Base-by-base conservation (phyloP, 1,140 invertebrate species). In the Spodoptera frugiperda region DNA sequence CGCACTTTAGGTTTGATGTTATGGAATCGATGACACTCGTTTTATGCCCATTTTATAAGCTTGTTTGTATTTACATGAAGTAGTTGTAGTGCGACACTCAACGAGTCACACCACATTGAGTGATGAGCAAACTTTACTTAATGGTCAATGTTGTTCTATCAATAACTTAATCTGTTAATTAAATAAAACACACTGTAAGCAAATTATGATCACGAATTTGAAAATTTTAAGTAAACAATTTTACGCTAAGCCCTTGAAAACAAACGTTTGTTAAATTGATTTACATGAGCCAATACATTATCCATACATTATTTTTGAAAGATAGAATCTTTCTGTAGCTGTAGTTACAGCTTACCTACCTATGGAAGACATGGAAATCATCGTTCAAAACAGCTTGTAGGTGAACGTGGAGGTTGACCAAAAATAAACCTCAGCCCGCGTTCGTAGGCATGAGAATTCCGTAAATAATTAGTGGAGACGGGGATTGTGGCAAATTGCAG, bases 401-500 rank as follows among this genome's bases (percentile, higher is more conserved):
- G 15, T 49, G 14, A 49, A 49, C 14, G 15, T 49, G 14, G 14
- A 49, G 0, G 15, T 15, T 49, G 11, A 5, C 11, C 48, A 49
- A 49, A 55, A 21, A 21, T 25, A 55, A 25, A 55, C 9, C 8
- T 55, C 9, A 33, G 33, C 25, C 15, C 57, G 55, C 55, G 46
- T 44, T 65, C 46, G 46, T 57, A 61, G 48, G 25, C 25, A 63
- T 76, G 15, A 65, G 72, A 72, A 79, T 70, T 68, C 30, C 68
- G 25, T 77, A 86, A 87, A 87, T 87, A 87, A 90, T 89, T 85
- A 89, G 81, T 71, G 73, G 61, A 59, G 5, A 30, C 46, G 73
- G 78, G 73, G 83, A 85, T 86, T 87, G 78, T 81, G 77, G 84
- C 78, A 89, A 90, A 90, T 90, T 91, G 78, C 86, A 65, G 83